phyloP scores from a whole-genome alignment of 2,797 vertebrate species.

The Buphagus erythrorhynchus region DNA sequence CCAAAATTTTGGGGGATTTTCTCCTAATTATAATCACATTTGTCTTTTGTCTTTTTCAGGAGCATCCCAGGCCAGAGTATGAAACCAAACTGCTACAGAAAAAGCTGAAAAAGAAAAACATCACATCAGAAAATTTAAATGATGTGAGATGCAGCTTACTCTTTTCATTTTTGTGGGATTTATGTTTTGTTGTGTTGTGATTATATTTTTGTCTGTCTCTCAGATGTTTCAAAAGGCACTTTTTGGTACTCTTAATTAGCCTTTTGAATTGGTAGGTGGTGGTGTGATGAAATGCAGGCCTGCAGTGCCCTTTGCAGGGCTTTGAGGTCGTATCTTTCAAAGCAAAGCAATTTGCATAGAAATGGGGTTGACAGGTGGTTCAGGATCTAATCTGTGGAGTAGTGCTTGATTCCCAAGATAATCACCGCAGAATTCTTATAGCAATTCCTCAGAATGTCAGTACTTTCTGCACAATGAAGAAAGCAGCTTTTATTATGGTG shows the following conservation, averaged over 20 bases:
- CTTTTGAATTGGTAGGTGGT: neutral
- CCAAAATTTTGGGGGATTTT: neutral
- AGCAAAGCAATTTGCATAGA: neutral
- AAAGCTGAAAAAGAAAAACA: conserved; percentile 78
- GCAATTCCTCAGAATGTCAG: neutral
- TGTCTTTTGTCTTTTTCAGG: conserved; percentile 65
- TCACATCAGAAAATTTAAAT: conserved; percentile 73
- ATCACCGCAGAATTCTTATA: neutral
- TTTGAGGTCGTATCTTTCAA: neutral
- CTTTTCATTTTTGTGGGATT: neutral
- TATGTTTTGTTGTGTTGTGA: neutral
- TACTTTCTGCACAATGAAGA: neutral
- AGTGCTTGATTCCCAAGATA: neutral
- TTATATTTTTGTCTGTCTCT: neutral
- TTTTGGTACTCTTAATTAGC: neutral
- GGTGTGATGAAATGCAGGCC: neutral
- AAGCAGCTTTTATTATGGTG: neutral
- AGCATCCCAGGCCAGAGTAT: conserved; percentile 92
- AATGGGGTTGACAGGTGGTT: neutral
- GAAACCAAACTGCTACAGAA: conserved; percentile 91
- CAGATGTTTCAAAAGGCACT: neutral
- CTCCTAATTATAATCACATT: neutral
- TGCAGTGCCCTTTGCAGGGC: neutral
- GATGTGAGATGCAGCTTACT: conserved; percentile 76
- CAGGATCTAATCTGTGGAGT: neutral